Conservation (phyloP, 2,888 invertebrate species). For the Myathropa florea region DNA sequence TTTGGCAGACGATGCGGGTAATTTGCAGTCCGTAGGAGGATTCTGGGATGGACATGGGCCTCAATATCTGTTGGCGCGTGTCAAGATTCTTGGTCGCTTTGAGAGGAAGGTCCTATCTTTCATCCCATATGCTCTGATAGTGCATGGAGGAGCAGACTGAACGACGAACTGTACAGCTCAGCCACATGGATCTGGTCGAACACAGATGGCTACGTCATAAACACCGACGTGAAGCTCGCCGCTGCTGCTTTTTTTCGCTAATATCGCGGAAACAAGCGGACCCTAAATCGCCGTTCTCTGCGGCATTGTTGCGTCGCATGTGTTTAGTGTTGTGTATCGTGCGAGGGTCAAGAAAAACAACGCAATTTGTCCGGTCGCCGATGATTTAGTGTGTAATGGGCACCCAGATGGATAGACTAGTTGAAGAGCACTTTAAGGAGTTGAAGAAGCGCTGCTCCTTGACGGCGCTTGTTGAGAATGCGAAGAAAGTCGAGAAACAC, state of each 20-base stretch:
- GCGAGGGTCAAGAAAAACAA: neutral
- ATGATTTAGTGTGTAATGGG: conserved; percentile 24
- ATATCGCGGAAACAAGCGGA: neutral
- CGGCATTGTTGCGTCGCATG: conserved; percentile 1
- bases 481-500: conserved; percentile 19
- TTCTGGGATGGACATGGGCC: too few relatives aligned
- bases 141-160: too few relatives aligned
- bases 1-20: too few relatives aligned
- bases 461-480: conserved; percentile 40
- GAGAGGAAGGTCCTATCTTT: too few relatives aligned
- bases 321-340: conserved; percentile 14
- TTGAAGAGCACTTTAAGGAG: neutral
- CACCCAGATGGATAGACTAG: conserved; percentile 9
- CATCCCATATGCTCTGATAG: too few relatives aligned
- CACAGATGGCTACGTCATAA: too few relatives aligned
- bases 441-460: conserved; percentile 5
- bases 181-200: too few relatives aligned
- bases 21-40: too few relatives aligned
- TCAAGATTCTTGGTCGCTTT: too few relatives aligned
- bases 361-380: conserved; percentile 7
- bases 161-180: too few relatives aligned
- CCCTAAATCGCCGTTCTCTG: neutral
- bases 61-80: too few relatives aligned
- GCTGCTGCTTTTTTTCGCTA: conserved; percentile 28
- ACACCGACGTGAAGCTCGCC: neutral